Conservation (phyloP, 2,888 invertebrate genomes). For the Pristionchus entomophagus region DNA sequence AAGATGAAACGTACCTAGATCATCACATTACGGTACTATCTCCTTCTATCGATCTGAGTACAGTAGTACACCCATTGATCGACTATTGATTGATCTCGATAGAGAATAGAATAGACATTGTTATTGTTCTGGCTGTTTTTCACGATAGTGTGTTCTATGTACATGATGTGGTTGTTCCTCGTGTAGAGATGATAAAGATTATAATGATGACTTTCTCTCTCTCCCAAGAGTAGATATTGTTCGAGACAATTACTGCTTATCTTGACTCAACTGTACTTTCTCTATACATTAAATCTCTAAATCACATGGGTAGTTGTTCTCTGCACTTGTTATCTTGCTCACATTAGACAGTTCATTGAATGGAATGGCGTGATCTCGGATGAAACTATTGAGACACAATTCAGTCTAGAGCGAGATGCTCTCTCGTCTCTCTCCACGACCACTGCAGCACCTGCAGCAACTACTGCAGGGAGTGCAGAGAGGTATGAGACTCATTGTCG, state of each 20-base stretch:
- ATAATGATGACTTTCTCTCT: not conserved
- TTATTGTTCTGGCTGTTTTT: constrained; percentile 30
- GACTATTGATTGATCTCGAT: constrained; percentile 23
- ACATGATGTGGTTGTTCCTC: constrained; percentile 13
- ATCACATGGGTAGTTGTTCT: no score
- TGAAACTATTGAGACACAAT: no score
- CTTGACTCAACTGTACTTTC: no score
- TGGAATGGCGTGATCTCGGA: not conserved
- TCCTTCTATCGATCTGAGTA: not conserved
- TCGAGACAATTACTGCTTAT: not conserved
- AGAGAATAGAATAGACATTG: constrained; percentile 22
- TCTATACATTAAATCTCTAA: no score
- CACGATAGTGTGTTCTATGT: constrained; percentile 4
- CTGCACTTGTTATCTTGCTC: not conserved
- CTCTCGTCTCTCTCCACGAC: constrained; percentile 18
- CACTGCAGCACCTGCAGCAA: not conserved
- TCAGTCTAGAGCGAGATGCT: not conserved
- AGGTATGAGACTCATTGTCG: not conserved
- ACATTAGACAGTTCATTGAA: not conserved
- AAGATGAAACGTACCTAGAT: constrained; percentile 52
- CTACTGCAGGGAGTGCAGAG: not conserved
- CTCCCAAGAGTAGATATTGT: not conserved
- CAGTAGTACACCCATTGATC: not conserved
- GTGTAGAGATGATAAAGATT: not conserved
- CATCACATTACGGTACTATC: not conserved